Evolutionary conservation across 2,797 vertebrate genomes (phyloP).

Genomic region (Tauraco hartlaubi): DNA sequence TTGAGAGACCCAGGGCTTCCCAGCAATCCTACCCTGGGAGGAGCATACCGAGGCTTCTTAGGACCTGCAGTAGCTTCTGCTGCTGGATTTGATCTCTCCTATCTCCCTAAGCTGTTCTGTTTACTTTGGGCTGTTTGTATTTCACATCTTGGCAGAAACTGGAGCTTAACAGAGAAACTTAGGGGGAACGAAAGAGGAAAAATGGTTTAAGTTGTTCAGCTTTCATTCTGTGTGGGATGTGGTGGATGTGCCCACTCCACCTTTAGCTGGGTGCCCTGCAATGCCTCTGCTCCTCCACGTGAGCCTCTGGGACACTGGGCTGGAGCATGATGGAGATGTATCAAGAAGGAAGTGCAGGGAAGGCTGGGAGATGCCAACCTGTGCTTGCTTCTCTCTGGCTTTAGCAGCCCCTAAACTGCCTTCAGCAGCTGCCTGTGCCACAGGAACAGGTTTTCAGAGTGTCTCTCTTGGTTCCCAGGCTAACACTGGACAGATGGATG

Average conservation of each 20-base stretch:
- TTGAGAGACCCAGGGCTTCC: background rate
- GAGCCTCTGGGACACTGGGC: background rate
- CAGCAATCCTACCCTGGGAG: background rate
- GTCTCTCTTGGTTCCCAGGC: constrained; percentile 80
- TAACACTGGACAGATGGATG: constrained; percentile 95
- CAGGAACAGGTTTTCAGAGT: background rate
- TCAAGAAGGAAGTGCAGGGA: background rate
- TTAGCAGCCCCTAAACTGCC: background rate
- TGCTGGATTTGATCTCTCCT: background rate
- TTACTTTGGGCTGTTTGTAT: background rate
- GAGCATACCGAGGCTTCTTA: background rate
- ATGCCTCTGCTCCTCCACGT: background rate
- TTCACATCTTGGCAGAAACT: background rate
- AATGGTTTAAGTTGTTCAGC: background rate
- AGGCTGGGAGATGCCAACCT: background rate
- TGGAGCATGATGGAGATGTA: background rate
- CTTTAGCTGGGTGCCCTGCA: background rate
- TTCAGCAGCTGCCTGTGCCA: background rate
- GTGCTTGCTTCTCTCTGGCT: background rate
- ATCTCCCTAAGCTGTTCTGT: background rate
- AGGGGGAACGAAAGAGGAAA: background rate
- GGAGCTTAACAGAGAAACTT: background rate
- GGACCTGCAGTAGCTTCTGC: background rate
- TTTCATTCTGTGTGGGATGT: background rate
- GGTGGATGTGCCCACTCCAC: background rate